Evolutionary conservation across 1,140 invertebrate genomes (phyloP).

Genomic region (Drosophila erecta): DNA sequence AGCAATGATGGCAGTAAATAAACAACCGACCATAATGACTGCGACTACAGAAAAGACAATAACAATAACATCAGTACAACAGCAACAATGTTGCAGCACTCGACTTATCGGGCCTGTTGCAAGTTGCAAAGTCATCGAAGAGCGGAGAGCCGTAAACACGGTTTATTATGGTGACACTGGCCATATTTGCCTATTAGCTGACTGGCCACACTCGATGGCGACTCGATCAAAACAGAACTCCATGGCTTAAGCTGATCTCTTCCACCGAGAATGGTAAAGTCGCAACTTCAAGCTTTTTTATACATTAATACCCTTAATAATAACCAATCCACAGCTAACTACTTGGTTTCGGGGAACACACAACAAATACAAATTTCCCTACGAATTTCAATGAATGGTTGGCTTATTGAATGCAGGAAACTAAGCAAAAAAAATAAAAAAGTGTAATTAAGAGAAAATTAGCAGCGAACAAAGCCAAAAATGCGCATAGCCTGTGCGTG

Average conservation of each 20-base stretch:
- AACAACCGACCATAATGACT: conserved; percentile 51
- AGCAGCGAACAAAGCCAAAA: conserved; percentile 22
- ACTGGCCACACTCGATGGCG: conserved; percentile 19
- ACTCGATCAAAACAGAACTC: conserved; percentile 18
- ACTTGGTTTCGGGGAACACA: background rate
- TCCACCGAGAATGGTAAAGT: too few species aligned
- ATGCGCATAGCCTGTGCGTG: conserved; percentile 30
- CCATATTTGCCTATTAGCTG: conserved; percentile 28
- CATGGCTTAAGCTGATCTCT: background rate
- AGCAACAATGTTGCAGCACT: conserved; percentile 48
- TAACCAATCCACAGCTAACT: background rate
- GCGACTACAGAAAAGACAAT: conserved; percentile 24
- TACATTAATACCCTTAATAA: too few species aligned
- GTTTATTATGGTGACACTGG: conserved; percentile 42
- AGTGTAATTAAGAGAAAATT: conserved; percentile 53
- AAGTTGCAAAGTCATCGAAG: conserved; percentile 8
- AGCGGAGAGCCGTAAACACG: conserved; percentile 34
- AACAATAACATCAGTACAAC: conserved; percentile 38
- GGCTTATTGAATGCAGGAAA: conserved; percentile 33
- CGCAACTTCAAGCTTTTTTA: too few species aligned
- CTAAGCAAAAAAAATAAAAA: conserved; percentile 13
- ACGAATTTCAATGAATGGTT: conserved; percentile 12
- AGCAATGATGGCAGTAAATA: conserved; percentile 58
- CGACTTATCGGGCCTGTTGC: conserved; percentile 16
- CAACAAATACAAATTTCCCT: background rate